Conservation (phyloP, 2,113 vertebrate species). For the Symphodus melops region DNA sequence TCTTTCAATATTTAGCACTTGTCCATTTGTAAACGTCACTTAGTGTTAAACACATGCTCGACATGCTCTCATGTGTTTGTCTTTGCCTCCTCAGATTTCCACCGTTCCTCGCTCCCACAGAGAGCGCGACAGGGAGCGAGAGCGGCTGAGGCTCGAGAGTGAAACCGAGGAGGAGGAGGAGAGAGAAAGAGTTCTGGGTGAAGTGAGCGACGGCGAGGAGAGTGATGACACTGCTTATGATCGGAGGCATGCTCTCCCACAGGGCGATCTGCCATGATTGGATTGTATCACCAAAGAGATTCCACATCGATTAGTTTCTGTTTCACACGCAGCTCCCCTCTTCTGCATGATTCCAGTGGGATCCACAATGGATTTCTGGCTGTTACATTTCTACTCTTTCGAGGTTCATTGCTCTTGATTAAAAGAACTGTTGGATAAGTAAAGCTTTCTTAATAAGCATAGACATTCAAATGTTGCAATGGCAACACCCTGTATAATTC, state of each 20-base stretch:
- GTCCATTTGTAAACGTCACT: background rate
- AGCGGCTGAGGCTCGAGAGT: constrained; percentile 71
- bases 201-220: constrained; percentile 82
- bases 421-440: background rate
- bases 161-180: constrained; percentile 83
- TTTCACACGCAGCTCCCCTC: constrained; percentile 29
- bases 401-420: background rate
- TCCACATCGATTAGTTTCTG: background rate
- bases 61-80: background rate
- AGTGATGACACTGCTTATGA: constrained; percentile 85
- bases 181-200: constrained; percentile 71
- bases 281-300: background rate
- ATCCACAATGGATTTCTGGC: constrained; percentile 23
- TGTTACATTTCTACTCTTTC: constrained; percentile 11
- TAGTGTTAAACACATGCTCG: background rate
- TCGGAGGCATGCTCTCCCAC: constrained; percentile 73
- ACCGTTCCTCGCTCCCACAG: constrained; percentile 65
- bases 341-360: background rate
- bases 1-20: background rate
- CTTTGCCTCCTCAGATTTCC: constrained; percentile 63
- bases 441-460: background rate
- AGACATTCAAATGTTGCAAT: constrained; percentile 11
- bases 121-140: constrained; percentile 67
- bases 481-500: constrained; percentile 24
- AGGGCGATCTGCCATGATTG: constrained; percentile 77